Conservation (phyloP, 2,113 vertebrate species). For the Tonatia bakeri region DNA sequence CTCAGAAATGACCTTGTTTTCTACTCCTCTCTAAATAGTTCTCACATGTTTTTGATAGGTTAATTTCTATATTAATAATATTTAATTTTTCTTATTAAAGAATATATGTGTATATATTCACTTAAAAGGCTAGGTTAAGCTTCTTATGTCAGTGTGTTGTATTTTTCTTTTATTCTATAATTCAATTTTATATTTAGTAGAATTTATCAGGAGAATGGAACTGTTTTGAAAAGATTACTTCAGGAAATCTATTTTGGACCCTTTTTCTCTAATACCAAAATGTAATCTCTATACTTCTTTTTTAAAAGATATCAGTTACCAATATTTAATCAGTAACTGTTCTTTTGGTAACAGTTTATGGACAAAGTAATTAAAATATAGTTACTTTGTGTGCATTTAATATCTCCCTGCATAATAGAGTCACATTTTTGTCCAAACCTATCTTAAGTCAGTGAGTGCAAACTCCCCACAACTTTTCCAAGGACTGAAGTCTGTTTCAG, state of each 20-base stretch:
- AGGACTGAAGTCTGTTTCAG: not conserved
- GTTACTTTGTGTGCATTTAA: not conserved
- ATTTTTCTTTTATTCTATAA: constrained; percentile 13
- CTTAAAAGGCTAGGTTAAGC: constrained; percentile 6
- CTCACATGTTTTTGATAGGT: not conserved
- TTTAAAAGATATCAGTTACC: not conserved
- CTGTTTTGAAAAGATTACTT: not conserved
- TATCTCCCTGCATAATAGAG: not conserved
- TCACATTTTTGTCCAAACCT: not conserved
- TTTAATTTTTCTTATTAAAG: constrained; percentile 37
- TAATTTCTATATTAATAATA: constrained; percentile 22
- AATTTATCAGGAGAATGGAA: constrained; percentile 23
- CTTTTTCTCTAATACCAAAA: not conserved
- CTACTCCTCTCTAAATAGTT: not conserved
- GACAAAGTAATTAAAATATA: not conserved
- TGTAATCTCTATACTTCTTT: not conserved
- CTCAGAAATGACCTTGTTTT: not conserved
- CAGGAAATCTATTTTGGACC: not conserved
- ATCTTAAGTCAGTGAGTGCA: not conserved
- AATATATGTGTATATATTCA: not conserved
- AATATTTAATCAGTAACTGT: no score
- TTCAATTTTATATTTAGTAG: constrained; percentile 8
- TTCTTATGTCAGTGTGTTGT: not conserved
- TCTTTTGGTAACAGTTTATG: not conserved
- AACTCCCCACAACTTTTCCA: not conserved